These are phyloP conservation scores for Reinhardtius hippoglossoides DNA, from an alignment of 2,113 vertebrate species.

Conservation along the genomic window DNA sequence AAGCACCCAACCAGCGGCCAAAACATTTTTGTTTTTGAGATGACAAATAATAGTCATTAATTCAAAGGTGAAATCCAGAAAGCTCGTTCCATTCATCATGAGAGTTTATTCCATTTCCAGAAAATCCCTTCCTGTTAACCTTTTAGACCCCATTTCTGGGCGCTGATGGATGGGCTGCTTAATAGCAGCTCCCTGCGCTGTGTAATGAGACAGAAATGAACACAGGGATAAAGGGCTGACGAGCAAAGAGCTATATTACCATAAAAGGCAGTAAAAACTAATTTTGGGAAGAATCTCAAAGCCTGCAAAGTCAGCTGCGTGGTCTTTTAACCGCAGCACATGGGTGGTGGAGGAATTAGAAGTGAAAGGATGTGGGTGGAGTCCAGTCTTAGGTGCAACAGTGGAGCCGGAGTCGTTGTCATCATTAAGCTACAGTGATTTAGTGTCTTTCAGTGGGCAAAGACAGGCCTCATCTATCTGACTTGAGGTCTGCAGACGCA, in stretches of 20 bases:
- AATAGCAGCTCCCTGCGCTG: constrained; percentile 69
- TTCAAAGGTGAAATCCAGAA: constrained; percentile 70
- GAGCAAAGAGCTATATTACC: constrained; percentile 54
- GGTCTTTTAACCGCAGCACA: constrained; percentile 4
- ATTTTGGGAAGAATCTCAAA: constrained; percentile 32
- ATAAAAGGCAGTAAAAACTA: constrained; percentile 48
- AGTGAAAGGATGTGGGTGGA: constrained; percentile 30
- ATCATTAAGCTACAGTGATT: constrained; percentile 73
- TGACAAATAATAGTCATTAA: constrained; percentile 81
- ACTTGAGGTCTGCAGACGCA: constrained; percentile 57
- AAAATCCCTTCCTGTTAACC: constrained; percentile 79
- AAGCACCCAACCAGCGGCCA: constrained; percentile 15
- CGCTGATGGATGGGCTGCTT: constrained; percentile 80
- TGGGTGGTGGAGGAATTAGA: constrained; percentile 14
- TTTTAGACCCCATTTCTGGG: constrained; percentile 74
- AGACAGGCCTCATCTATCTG: constrained; percentile 72
- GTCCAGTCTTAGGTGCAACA: constrained; percentile 46
- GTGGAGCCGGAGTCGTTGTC: constrained; percentile 54
- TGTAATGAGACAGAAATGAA: constrained; percentile 81
- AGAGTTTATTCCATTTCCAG: constrained; percentile 68
- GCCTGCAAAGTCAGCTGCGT: constrained; percentile 17
- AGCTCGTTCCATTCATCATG: constrained; percentile 75
- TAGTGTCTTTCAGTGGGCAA: constrained; percentile 57
- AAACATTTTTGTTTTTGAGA: constrained; percentile 48
- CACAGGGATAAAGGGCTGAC: constrained; percentile 64